These are phyloP conservation scores for Hucho hucho DNA, from an alignment of 2,113 vertebrate species.

Conservation along the genomic window DNA sequence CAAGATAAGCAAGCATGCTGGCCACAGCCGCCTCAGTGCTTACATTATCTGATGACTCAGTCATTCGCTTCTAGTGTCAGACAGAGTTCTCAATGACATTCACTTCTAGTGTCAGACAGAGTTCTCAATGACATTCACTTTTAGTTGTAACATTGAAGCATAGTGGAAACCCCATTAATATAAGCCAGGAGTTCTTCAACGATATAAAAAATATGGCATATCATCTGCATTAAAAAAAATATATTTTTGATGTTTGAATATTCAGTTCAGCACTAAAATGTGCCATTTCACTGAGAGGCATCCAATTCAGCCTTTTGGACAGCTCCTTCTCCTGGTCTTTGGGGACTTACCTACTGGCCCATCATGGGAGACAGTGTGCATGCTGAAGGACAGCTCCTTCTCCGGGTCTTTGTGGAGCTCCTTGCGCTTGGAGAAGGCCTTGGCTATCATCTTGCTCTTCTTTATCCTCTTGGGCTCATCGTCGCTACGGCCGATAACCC, in stretches of 20 bases:
- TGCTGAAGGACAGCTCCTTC: conserved; percentile 93
- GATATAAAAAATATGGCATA: background rate
- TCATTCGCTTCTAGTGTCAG: conserved; percentile 22
- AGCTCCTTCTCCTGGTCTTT: conserved; percentile 69
- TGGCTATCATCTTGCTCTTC: conserved; percentile 99
- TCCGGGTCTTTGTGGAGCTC: conserved; percentile 92
- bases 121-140: background rate
- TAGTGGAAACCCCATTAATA: background rate
- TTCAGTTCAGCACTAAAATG: no score
- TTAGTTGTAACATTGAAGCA: background rate
- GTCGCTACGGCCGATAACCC: conserved; percentile 89
- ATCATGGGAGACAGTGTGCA: conserved; percentile 93
- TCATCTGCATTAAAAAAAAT: background rate
- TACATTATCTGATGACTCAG: conserved; percentile 13
- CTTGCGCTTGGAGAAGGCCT: conserved; percentile 93
- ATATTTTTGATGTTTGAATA: no score
- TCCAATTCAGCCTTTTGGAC: no score
- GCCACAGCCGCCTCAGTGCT: conserved; percentile 29
- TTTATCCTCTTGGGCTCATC: conserved; percentile 96
- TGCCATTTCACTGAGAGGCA: no score
- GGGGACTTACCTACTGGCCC: conserved; percentile 88
- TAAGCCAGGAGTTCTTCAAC: background rate
- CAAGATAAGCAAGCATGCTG: conserved; percentile 29
- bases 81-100: conserved; percentile 5
- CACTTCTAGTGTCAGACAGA: conserved; percentile 19